Conservation (phyloP, 2,888 invertebrate genomes). For the Malacosoma neustria region DNA sequence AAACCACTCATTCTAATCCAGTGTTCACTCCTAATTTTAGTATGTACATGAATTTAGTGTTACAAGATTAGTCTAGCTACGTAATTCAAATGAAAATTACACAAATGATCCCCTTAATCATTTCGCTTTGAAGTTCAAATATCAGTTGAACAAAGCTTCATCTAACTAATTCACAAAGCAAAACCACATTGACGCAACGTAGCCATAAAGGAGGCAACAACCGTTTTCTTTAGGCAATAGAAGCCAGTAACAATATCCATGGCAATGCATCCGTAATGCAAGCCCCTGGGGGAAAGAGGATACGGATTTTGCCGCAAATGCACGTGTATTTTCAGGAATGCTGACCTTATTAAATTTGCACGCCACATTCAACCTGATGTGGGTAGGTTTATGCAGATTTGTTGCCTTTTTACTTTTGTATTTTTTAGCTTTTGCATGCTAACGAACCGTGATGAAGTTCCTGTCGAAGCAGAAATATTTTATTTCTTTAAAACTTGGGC, state of each 20-base stretch:
- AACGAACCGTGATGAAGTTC: conserved; percentile 1
- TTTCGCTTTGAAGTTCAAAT: too few relatives aligned
- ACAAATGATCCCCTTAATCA: too few relatives aligned
- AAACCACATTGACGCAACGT: conserved; percentile 1
- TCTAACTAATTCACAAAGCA: background rate
- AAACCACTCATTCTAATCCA: too few relatives aligned
- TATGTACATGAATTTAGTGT: too few relatives aligned
- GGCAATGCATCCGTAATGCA: conserved; percentile 18
- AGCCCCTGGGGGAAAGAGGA: conserved; percentile 6
- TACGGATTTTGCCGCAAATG: conserved; percentile 9
- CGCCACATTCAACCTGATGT: conserved; percentile 30
- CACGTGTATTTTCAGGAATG: conserved; percentile 3
- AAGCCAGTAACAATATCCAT: conserved; percentile 10
- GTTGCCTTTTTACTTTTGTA: background rate
- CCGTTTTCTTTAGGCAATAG: conserved; percentile 4
- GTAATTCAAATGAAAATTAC: too few relatives aligned
- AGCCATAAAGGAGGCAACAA: background rate
- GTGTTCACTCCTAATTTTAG: too few relatives aligned
- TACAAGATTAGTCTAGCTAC: too few relatives aligned
- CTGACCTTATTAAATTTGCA: conserved; percentile 45
- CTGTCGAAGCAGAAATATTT: too few relatives aligned
- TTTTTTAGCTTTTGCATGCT: conserved; percentile 10
- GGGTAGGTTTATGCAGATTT: conserved; percentile 11
- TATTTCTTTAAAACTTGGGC: too few relatives aligned
- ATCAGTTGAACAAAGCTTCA: too few relatives aligned